Base-by-base conservation (phyloP, 2,113 vertebrate genomes). In the Melanostigma gelatinosum region DNA sequence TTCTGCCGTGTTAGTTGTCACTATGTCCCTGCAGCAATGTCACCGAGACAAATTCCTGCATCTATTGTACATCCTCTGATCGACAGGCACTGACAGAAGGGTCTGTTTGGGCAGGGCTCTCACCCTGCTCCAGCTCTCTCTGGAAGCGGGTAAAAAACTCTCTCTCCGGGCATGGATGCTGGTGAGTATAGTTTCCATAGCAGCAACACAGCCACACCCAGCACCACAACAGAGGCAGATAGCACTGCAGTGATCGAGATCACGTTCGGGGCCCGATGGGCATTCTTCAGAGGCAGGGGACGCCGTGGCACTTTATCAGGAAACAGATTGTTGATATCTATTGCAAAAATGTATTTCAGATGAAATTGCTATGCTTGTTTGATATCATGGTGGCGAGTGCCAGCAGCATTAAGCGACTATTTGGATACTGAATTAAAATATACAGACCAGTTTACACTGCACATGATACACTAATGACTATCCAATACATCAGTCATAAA, bases 141-240 rank as follows among this genome's bases (percentile, higher is more conserved):
- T 89, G 83, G 79, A 92, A 87, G 69, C 0, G 29, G 77, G 57
- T 68, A 64, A 91, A 87, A 24, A n/a, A 4, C 34, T 34, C 82
- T 93, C 89, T 81, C 81, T 78, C 50, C 40, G 54, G 83, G 75
- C 85, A 55, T 74, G 82, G 82, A 91, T 87, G 84, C 82, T 80
- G 76, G 73, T 67, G 67, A 88, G 73, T 65, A 34, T 34, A 77
- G 91, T 91, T 94, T 90, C 94, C 92, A 94, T 91, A 90, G 91
- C 89, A 93, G 85, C 86, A 80, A 32, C 32, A 72, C 34, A 71
- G 79, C 83, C 84, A 76, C 89, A 62, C 86, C 86, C 77, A 4
- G 64, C 69, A 75, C 40, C 75, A 82, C 78, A 42, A 80, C 69
- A 40, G 85, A 86, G 44, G 69, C 84, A 38, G 87, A 90, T 58